These are phyloP conservation scores for Busseola fusca DNA, from an alignment of 2,888 invertebrate genomes.

Conservation along the genomic window DNA sequence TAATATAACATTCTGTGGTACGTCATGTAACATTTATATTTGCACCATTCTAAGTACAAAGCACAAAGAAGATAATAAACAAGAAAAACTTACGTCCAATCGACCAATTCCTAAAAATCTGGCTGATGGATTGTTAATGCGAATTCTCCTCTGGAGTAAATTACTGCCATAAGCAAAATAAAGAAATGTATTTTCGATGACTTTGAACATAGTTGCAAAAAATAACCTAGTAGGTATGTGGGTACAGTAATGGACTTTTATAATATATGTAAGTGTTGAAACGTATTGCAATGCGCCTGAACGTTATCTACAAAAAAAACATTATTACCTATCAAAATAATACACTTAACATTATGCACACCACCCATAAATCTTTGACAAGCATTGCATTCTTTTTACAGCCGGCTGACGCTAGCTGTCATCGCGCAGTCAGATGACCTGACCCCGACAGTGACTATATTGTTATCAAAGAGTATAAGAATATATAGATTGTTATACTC, in stretches of 20 bases:
- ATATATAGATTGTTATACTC: too few species aligned
- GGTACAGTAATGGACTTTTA: slow-evolving; percentile 1
- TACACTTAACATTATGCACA: too few species aligned
- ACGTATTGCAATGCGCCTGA: slow-evolving; percentile 3
- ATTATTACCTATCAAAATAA: not conserved
- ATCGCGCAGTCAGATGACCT: too few species aligned
- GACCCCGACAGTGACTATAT: too few species aligned
- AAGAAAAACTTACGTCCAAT: slow-evolving; percentile 87
- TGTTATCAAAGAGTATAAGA: too few species aligned
- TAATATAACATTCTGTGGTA: not conserved
- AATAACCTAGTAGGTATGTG: not conserved
- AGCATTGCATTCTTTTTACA: too few species aligned
- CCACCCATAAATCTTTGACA: too few species aligned
- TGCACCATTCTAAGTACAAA: not conserved
- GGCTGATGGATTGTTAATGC: slow-evolving; percentile 94
- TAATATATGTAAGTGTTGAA: not conserved
- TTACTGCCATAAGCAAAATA: slow-evolving; percentile 98
- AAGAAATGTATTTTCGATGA: slow-evolving; percentile 87
- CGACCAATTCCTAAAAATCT: slow-evolving; percentile 91
- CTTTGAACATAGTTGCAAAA: slow-evolving; percentile 60
- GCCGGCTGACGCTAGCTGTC: too few species aligned
- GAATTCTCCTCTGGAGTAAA: slow-evolving; percentile 93
- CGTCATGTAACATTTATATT: not conserved
- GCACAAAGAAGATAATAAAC: not conserved
- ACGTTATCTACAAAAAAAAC: slow-evolving; percentile 11